These are phyloP conservation scores for Drosophila virilis DNA, from an alignment of 1,140 invertebrate species.

Conservation along the genomic window DNA sequence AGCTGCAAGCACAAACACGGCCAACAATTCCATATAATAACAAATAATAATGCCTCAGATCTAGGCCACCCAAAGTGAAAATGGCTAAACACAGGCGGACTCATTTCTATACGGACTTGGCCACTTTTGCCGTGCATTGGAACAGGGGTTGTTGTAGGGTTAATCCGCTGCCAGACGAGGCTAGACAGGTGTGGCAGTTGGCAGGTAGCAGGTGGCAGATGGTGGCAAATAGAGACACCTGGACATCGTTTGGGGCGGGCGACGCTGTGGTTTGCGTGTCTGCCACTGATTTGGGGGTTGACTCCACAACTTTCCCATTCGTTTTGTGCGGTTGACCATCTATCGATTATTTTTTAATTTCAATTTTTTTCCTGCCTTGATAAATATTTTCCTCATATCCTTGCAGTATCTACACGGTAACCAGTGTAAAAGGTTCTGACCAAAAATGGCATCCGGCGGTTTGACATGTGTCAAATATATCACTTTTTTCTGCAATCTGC, in stretches of 20 bases:
- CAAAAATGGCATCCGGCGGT: constrained; percentile 87
- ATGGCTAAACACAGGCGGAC: constrained; percentile 47
- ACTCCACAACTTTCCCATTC: constrained; percentile 40
- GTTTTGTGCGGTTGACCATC: constrained; percentile 52
- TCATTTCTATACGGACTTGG: constrained; percentile 28
- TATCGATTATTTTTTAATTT: constrained; percentile 56
- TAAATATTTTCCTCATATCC: constrained; percentile 47
- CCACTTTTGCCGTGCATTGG: constrained; percentile 18
- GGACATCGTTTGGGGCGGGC: constrained; percentile 3
- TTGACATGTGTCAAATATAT: constrained; percentile 93
- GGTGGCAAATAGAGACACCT: constrained; percentile 23
- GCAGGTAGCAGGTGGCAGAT: constrained; percentile 1
- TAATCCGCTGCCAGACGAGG: constrained; percentile 58
- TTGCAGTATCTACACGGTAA: constrained; percentile 39
- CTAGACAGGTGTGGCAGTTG: constrained; percentile 33
- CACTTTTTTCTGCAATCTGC: constrained; percentile 92
- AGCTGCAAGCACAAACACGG: neutral
- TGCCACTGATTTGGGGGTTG: constrained; percentile 68
- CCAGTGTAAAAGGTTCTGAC: constrained; percentile 24
- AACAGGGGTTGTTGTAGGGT: constrained; percentile 31
- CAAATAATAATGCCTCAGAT: constrained; percentile 63
- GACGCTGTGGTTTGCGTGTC: constrained; percentile 49
- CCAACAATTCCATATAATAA: constrained; percentile 59
- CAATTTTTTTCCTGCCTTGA: constrained; percentile 36
- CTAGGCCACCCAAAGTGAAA: constrained; percentile 58